Evolutionary conservation across 2,113 vertebrate species (phyloP).

Genomic region (Pseudopipra pipra): DNA sequence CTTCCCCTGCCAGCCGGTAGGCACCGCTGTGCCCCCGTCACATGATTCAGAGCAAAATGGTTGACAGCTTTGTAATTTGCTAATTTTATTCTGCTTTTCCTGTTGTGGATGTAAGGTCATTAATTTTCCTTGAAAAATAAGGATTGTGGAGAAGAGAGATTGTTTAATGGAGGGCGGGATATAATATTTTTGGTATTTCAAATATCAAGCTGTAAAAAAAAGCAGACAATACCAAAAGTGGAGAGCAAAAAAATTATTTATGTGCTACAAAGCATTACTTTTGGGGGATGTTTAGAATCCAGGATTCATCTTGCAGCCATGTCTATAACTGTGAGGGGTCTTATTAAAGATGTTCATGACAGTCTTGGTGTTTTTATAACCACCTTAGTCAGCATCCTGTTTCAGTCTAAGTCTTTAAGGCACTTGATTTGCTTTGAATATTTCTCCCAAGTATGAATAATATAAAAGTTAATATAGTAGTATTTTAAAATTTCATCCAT

Average conservation of each 20-base stretch:
- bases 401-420: neutral
- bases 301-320: neutral
- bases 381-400: neutral
- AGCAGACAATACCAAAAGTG: neutral
- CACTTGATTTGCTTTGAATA: neutral
- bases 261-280: neutral
- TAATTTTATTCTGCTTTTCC: neutral
- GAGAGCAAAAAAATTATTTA: neutral
- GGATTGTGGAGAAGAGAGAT: neutral
- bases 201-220: neutral
- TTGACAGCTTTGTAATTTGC: neutral
- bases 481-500: neutral
- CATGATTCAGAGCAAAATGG: neutral
- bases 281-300: neutral
- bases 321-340: neutral
- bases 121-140: neutral
- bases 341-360: neutral
- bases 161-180: neutral
- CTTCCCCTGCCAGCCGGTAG: neutral
- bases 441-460: neutral
- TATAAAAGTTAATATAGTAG: neutral
- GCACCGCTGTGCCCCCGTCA: fast-evolving
- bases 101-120: fast-evolving
- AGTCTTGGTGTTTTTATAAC: neutral
- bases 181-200: neutral